phyloP scores from a whole-genome alignment of 2,888 invertebrate species.

The Drosophila acutilabella region DNA sequence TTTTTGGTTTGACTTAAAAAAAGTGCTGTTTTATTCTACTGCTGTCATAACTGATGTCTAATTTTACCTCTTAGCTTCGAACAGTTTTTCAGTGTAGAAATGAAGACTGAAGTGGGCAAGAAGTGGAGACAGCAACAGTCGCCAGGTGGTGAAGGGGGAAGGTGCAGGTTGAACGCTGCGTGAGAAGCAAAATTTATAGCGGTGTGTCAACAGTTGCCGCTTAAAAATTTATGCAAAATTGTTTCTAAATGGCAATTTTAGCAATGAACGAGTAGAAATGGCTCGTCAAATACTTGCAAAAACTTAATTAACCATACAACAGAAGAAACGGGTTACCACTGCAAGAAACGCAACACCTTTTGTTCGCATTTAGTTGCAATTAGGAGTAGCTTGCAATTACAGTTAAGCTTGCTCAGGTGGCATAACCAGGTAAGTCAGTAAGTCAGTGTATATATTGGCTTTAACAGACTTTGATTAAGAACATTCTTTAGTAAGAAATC shows the following conservation, averaged over 20 bases:
- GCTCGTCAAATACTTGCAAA: conserved; percentile 2
- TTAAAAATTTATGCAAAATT: conserved; percentile 75
- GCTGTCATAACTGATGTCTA: too few relatives aligned
- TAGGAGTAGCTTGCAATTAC: not conserved
- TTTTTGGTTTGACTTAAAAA: too few relatives aligned
- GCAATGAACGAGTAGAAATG: conserved; percentile 10
- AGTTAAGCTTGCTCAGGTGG: not conserved
- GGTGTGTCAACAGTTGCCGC: conserved; percentile 77
- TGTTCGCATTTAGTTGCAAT: not conserved
- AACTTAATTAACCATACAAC: conserved; percentile 19
- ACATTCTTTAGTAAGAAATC: not conserved
- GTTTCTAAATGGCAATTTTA: conserved; percentile 76
- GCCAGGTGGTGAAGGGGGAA: not conserved
- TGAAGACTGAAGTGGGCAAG: not conserved
- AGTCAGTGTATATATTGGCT: not conserved
- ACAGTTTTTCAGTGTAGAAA: too few relatives aligned
- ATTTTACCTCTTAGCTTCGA: too few relatives aligned
- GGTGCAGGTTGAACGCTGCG: conserved; percentile 43
- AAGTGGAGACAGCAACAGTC: too few relatives aligned
- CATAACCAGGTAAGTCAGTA: not conserved
- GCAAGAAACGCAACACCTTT: not conserved
- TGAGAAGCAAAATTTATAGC: conserved; percentile 66
- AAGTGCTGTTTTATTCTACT: too few relatives aligned
- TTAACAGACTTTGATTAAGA: not conserved
- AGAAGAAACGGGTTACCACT: not conserved